Evolutionary conservation across 2,797 vertebrate genomes (phyloP), one percentile per base, ranked within the genome.

Genomic region (Glossophaga mutica): DNA sequence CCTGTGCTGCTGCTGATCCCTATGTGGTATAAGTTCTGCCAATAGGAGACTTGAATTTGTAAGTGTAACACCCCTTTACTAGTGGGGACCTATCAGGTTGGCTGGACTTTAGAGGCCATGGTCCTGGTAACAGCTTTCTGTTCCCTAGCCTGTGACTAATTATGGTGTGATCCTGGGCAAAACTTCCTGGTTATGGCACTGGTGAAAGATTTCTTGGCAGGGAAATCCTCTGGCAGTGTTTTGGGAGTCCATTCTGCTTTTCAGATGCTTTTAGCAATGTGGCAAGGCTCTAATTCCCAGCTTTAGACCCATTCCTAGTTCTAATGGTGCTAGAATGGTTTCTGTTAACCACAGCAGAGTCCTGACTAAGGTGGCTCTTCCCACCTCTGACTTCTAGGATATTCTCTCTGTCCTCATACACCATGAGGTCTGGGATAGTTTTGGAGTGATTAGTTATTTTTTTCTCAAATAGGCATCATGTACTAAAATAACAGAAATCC

Each of bases 401-500:
- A 34, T 73, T 82, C 87, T 19, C 16, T 71, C 26, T 32, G 39
- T 78, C 7, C 16, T 86, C 32, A 39, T 39, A 88, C 39, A 55
- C 32, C 24, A 16, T 68, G 55, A 87, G 39, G 76, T 96, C 78
- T 87, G 39, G 52, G 39, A 44, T 88, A 70, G 77, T 85, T 76
- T 91, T 85, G 67, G 44, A 44, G 44, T 70, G 46, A 79, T 50
- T 65, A 48, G 48, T 59, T 26, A 44, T 87, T 90, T n/a, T 82
- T 68, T 65, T 46, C 26, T 91, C 19, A 94, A 82, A 37, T 24
- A 67, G 21, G 16, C 90, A 32, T 62, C 14, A 37, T 37, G 7
- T 34, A 88, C n/a, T 83, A 85, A 92, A 85, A 57, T 57, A 70
- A 84, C 34, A 44, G 65, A 95, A 81, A 93, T 78, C 90, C 9